These are phyloP conservation scores for Melangyna quadrimaculata DNA, from an alignment of 2,888 invertebrate genomes.

Conservation along the genomic window DNA sequence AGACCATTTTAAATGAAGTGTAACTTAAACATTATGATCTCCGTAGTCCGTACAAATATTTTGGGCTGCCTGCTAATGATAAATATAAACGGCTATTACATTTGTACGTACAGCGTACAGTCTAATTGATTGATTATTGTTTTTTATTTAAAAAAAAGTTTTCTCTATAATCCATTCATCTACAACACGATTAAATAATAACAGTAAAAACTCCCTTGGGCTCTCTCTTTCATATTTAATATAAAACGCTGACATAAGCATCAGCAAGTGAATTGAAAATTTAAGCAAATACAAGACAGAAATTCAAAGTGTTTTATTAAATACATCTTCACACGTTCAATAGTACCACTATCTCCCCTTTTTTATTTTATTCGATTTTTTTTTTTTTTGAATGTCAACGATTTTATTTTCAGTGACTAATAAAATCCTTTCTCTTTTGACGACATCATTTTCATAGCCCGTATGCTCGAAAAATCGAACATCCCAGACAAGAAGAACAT, in stretches of 20 bases:
- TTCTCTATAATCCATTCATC: neutral
- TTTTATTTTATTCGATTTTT: neutral
- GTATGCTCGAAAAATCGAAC: conserved; percentile 12
- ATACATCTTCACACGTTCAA: neutral
- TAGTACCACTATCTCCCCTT: neutral
- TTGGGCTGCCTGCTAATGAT: too few species aligned
- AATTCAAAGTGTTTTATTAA: neutral
- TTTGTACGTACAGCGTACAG: too few species aligned
- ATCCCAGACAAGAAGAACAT: neutral
- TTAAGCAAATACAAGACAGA: neutral
- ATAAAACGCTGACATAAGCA: neutral
- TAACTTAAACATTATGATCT: too few species aligned
- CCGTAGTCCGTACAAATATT: too few species aligned
- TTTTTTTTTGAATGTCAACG: neutral
- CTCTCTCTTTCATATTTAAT: neutral
- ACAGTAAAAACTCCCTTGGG: neutral
- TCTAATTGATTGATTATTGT: too few species aligned
- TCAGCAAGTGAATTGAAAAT: neutral
- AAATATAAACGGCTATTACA: too few species aligned
- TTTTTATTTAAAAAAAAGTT: too few species aligned
- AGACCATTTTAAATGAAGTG: too few species aligned
- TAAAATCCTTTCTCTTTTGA: conserved; percentile 28
- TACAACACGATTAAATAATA: neutral
- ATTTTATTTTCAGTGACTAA: conserved; percentile 13
- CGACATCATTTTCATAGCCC: conserved; percentile 1